These are phyloP conservation scores for Geotrypetes seraphini DNA, from an alignment of 2,797 vertebrate species.

Conservation along the genomic window DNA sequence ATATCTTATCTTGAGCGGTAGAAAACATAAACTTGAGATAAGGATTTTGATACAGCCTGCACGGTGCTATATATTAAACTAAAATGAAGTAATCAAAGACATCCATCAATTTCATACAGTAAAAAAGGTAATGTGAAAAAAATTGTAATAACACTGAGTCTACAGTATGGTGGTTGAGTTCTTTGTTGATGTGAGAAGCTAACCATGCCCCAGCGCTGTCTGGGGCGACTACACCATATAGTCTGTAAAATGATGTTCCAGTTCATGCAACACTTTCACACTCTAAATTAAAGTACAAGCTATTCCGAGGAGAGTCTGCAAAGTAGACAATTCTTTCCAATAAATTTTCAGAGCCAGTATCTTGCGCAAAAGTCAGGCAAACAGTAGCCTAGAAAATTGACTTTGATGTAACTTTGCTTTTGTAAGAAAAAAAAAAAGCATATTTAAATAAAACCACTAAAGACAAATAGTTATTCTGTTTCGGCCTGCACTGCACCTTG, in stretches of 20 bases:
- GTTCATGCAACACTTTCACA: constrained; percentile 1
- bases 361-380: constrained; percentile 8
- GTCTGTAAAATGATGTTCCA: constrained; percentile 18
- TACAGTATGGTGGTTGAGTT: not conserved
- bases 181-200: constrained; percentile 12
- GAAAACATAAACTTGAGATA: no score
- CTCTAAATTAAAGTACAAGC: constrained; percentile 14
- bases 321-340: constrained; percentile 6
- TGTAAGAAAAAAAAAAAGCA: constrained; percentile 37
- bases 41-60: not conserved
- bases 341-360: constrained; percentile 13
- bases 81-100: constrained; percentile 21
- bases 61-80: not conserved
- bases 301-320: constrained; percentile 12
- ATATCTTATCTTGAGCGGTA: no score
- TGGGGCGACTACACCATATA: not conserved
- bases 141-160: not conserved
- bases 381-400: constrained; percentile 23
- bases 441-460: constrained; percentile 16
- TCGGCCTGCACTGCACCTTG: constrained; percentile 21
- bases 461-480: constrained; percentile 29
- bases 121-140: constrained; percentile 8
- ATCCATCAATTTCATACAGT: constrained; percentile 7
- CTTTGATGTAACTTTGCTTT: constrained; percentile 29
- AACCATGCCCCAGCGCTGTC: not conserved